These are phyloP conservation scores for Epirrhoe tristata DNA, from an alignment of 2,888 invertebrate genomes.

Conservation along the genomic window DNA sequence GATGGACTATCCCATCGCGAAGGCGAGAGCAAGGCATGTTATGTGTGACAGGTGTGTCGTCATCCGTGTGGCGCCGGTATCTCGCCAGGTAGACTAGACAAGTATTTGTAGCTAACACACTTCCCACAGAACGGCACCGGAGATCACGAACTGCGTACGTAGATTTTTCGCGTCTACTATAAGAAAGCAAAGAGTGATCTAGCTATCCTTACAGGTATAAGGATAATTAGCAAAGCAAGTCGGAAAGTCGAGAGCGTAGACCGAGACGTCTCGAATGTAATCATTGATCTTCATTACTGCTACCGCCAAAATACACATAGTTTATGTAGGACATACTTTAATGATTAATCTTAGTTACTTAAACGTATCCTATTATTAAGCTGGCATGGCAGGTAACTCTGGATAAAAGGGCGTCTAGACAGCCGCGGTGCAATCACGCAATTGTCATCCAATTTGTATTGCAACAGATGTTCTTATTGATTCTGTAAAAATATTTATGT, in stretches of 20 bases:
- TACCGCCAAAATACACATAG: conserved; percentile 53
- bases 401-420: conserved; percentile 24
- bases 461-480: conserved; percentile 2
- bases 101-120: conserved; percentile 18
- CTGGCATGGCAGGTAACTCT: conserved; percentile 32
- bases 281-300: conserved; percentile 58
- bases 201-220: conserved; percentile 22
- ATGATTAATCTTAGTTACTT: conserved; percentile 45
- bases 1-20: conserved; percentile 32
- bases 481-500: not conserved
- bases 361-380: conserved; percentile 28
- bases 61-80: conserved; percentile 48
- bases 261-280: conserved; percentile 55
- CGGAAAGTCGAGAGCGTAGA: conserved; percentile 43
- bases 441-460: conserved; percentile 23
- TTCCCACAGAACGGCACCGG: conserved; percentile 5
- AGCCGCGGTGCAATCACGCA: conserved; percentile 15
- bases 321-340: conserved; percentile 40
- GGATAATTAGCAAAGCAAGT: conserved; percentile 62
- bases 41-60: conserved; percentile 61
- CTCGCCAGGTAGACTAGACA: conserved; percentile 49
- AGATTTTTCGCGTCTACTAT: not conserved
- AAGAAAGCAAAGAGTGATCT: not conserved
- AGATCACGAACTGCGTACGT: not conserved
- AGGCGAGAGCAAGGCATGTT: conserved; percentile 36